These are phyloP conservation scores for Pelecanoides urinatrix DNA, from an alignment of 2,113 vertebrate genomes.

Conservation along the genomic window DNA sequence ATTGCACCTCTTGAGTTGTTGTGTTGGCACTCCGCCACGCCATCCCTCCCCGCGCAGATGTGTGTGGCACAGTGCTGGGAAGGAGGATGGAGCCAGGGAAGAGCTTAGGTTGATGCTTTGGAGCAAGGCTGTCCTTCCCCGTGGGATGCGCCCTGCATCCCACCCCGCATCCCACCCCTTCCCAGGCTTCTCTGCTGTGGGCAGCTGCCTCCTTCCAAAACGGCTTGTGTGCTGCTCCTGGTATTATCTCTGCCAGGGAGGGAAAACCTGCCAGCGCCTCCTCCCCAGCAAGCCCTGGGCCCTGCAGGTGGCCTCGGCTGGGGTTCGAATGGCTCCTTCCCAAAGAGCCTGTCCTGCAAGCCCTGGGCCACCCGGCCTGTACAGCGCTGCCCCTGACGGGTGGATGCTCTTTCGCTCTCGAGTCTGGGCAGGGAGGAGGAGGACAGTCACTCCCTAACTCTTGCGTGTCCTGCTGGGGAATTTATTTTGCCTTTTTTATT, in stretches of 20 bases:
- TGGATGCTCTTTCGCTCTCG: background rate
- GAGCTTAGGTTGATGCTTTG: background rate
- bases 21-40: background rate
- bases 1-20: constrained; percentile 41
- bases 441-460: background rate
- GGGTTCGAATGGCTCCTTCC: background rate
- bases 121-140: background rate
- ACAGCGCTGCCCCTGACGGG: background rate
- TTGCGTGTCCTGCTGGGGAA: background rate
- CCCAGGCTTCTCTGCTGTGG: background rate
- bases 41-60: background rate
- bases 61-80: constrained; percentile 3
- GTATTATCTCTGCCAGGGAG: background rate
- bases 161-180: background rate
- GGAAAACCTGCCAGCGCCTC: background rate
- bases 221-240: background rate
- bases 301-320: background rate
- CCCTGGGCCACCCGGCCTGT: background rate
- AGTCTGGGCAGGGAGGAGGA: background rate
- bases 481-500: background rate
- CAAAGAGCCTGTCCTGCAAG: background rate
- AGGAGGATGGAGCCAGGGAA: background rate
- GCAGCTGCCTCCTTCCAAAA: background rate
- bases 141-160: background rate
- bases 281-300: background rate